A percentile compares a stretch with the other conserved stretches of the same genome.
phyloP scores from a whole-genome alignment of 2,797 vertebrate species.

The Cossypha dichroa region DNA sequence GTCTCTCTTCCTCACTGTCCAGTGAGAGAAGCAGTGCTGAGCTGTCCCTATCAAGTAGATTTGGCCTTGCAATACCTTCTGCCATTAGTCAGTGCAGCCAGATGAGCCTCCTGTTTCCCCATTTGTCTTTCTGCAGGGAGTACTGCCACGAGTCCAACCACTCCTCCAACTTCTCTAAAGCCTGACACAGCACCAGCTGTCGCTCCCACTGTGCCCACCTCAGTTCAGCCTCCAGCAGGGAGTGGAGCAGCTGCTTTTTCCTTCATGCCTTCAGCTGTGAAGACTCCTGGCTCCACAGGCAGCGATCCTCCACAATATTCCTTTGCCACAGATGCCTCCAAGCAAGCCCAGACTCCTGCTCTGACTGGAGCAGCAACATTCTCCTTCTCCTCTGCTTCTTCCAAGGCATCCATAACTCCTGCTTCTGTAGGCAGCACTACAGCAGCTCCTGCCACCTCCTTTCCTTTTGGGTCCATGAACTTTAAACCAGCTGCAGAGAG shows the following conservation, averaged over 20 bases:
- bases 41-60: background rate
- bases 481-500: conserved; percentile 71
- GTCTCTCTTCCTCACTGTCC: background rate
- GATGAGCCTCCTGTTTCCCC: background rate
- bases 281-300: conserved; percentile 6
- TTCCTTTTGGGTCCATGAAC: conserved; percentile 59
- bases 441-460: conserved; percentile 24
- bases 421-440: conserved; percentile 33
- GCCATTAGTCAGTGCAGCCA: background rate
- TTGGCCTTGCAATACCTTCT: background rate
- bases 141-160: conserved; percentile 48
- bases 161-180: conserved; percentile 54
- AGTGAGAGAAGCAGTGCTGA: background rate
- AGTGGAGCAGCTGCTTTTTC: conserved; percentile 52
- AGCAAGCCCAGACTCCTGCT: background rate
- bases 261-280: conserved; percentile 49
- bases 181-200: background rate
- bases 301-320: background rate
- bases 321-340: conserved; percentile 31
- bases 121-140: conserved; percentile 60
- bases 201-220: background rate
- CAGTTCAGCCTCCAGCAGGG: conserved; percentile 28
- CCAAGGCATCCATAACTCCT: conserved; percentile 49
- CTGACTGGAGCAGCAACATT: conserved; percentile 42
- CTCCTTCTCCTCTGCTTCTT: conserved; percentile 64